phyloP scores from a whole-genome alignment of 2,113 vertebrate species.

The Thunnus thynnus region DNA sequence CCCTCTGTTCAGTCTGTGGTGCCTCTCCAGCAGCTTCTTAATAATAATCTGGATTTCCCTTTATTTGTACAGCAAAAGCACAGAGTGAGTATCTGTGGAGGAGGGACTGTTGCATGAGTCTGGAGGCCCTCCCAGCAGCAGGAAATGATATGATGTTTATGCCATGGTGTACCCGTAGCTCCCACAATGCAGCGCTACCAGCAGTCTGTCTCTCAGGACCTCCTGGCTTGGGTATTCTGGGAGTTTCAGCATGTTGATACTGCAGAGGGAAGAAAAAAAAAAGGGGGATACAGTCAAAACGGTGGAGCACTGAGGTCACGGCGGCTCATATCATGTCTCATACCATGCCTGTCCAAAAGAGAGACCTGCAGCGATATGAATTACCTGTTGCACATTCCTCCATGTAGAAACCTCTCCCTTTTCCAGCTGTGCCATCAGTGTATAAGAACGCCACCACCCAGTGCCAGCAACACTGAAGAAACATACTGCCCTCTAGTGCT shows the following conservation, averaged over 20 bases:
- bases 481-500: constrained; percentile 78
- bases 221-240: constrained; percentile 98
- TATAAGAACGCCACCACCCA: neutral
- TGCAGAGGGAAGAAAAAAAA: constrained; percentile 62
- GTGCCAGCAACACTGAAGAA: constrained; percentile 25
- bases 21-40: constrained; percentile 25
- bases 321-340: constrained; percentile 5
- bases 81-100: neutral
- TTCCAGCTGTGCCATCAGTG: constrained; percentile 6
- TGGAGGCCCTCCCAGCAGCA: constrained; percentile 26
- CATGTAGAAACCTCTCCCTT: constrained; percentile 21
- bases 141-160: constrained; percentile 64
- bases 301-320: neutral
- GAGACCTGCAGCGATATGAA: constrained; percentile 5
- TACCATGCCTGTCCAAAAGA: neutral
- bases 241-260: constrained; percentile 99
- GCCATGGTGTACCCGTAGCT: constrained; percentile 99
- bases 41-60: constrained; percentile 11
- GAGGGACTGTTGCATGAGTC: neutral
- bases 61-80: constrained; percentile 24
- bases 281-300: neutral
- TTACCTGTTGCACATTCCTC: constrained; percentile 29
- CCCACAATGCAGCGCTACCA: constrained; percentile 97
- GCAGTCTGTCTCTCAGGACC: constrained; percentile 94
- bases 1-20: constrained; percentile 18